A percentile compares a stretch with the other conserved stretches of the same genome.
phyloP scores from a whole-genome alignment of 2,888 invertebrate genomes.

The Aphidius colemani region DNA sequence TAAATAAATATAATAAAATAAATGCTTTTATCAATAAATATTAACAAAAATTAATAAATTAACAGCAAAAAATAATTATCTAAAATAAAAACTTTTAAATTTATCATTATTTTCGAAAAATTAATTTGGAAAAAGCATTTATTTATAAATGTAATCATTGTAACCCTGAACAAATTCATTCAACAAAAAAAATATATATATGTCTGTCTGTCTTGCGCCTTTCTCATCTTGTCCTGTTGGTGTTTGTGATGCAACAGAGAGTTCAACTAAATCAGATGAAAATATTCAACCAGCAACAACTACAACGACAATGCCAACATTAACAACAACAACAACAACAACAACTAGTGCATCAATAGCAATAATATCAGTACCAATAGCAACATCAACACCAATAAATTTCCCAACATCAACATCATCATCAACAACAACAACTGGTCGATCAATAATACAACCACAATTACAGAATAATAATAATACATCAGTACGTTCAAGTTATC shows the following conservation, averaged over 20 bases:
- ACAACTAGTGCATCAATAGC: slow-evolving; percentile 60
- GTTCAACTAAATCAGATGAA: slow-evolving; percentile 43
- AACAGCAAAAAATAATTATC: neutral
- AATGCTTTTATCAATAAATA: neutral
- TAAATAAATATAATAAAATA: neutral
- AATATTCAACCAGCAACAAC: slow-evolving; percentile 46
- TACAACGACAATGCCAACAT: slow-evolving; percentile 56
- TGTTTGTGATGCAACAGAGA: slow-evolving; percentile 36
- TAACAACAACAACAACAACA: slow-evolving; percentile 57
- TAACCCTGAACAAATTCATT: neutral
- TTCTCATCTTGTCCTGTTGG: slow-evolving; percentile 18
- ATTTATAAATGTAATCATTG: too few species aligned
- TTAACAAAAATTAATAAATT: neutral
- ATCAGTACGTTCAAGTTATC: slow-evolving; percentile 63
- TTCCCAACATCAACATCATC: slow-evolving; percentile 60
- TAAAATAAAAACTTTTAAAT: neutral
- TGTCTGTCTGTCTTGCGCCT: slow-evolving; percentile 12
- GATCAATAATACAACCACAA: slow-evolving; percentile 30
- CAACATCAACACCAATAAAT: slow-evolving; percentile 53
- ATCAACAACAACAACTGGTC: slow-evolving; percentile 35
- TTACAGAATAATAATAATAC: slow-evolving; percentile 24
- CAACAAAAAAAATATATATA: slow-evolving; percentile 25
- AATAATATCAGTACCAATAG: slow-evolving; percentile 49
- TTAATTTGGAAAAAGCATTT: too few species aligned
- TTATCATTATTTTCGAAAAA: too few species aligned